Percentiles rank a stretch among this genome's conserved stretches.
These are phyloP conservation scores for Nemotelus nigrinus DNA, from an alignment of 2,888 invertebrate genomes.

Conservation along the genomic window DNA sequence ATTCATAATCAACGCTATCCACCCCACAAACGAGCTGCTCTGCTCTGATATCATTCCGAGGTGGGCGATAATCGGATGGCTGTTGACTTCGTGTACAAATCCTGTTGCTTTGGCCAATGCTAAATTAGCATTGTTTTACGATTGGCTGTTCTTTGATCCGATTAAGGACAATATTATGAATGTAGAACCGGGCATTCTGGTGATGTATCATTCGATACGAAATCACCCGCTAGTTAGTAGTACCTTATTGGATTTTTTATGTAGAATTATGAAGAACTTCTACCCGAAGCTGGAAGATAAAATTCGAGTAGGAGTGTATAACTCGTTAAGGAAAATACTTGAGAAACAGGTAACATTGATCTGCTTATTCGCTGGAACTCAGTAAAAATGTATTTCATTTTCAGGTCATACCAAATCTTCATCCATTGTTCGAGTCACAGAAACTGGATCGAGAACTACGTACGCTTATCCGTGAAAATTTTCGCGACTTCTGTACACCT, in stretches of 20 bases:
- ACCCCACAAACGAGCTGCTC: slow-evolving; percentile 75
- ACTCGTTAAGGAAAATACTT: slow-evolving; percentile 63
- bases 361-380: too few relatives aligned
- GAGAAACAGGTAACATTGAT: slow-evolving; percentile 77
- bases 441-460: slow-evolving; percentile 74
- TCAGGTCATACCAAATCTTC: slow-evolving; percentile 71
- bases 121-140: slow-evolving; percentile 74
- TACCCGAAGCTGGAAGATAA: slow-evolving; percentile 63
- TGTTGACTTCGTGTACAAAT: slow-evolving; percentile 74
- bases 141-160: slow-evolving; percentile 77
- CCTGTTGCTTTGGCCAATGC: slow-evolving; percentile 74
- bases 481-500: slow-evolving; percentile 78
- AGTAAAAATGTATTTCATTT: slow-evolving; percentile 16
- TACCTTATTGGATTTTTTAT: slow-evolving; percentile 74
- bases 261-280: slow-evolving; percentile 69
- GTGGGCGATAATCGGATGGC: slow-evolving; percentile 78
- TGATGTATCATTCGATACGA: slow-evolving; percentile 75
- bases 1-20: slow-evolving; percentile 75
- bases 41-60: slow-evolving; percentile 76
- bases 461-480: slow-evolving; percentile 86
- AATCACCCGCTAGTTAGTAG: slow-evolving; percentile 74
- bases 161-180: slow-evolving; percentile 77
- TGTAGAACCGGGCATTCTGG: slow-evolving; percentile 75
- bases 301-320: slow-evolving; percentile 65
- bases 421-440: slow-evolving; percentile 69